Conservation (phyloP, 2,888 invertebrate species). For the Phania funesta region DNA sequence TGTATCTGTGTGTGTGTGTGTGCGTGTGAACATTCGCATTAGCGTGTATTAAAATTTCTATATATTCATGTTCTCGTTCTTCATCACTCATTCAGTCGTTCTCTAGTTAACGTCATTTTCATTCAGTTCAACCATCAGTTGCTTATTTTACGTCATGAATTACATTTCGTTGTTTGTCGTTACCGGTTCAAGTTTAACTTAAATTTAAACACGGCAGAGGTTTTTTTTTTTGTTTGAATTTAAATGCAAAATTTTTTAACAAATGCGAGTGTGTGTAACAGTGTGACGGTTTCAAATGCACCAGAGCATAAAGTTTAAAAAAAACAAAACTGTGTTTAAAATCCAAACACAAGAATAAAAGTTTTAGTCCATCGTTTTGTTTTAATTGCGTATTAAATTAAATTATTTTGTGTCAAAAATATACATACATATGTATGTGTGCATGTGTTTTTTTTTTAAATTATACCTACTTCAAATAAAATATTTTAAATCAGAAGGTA, state of each 20-base stretch:
- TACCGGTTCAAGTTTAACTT: slow-evolving; percentile 50
- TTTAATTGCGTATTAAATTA: slow-evolving; percentile 26
- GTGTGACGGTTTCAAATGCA: slow-evolving; percentile 51
- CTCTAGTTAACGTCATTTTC: slow-evolving; percentile 43
- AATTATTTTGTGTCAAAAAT: slow-evolving; percentile 21
- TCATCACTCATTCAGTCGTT: slow-evolving; percentile 13
- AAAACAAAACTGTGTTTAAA: not conserved
- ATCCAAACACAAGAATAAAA: not conserved
- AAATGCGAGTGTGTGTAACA: slow-evolving; percentile 9
- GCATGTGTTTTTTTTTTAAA: too few relatives aligned
- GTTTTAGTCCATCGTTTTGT: slow-evolving; percentile 13
- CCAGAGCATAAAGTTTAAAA: slow-evolving; percentile 46
- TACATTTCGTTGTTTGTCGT: slow-evolving; percentile 37
- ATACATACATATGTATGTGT: too few relatives aligned
- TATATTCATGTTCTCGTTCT: slow-evolving; percentile 18
- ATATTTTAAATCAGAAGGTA: too few relatives aligned
- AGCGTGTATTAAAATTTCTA: too few relatives aligned
- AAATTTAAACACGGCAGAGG: slow-evolving; percentile 14
- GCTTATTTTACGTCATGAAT: slow-evolving; percentile 64
- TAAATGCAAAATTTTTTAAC: slow-evolving; percentile 19
- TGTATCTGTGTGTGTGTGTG: not conserved
- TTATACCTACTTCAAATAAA: too few relatives aligned
- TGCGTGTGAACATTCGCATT: too few relatives aligned
- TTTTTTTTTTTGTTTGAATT: slow-evolving; percentile 8
- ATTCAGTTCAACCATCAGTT: slow-evolving; percentile 51